Percentiles rank a stretch among this genome's conserved stretches.
Conservation (phyloP, 2,113 vertebrate genomes). For the Semicossyphus pulcher region DNA sequence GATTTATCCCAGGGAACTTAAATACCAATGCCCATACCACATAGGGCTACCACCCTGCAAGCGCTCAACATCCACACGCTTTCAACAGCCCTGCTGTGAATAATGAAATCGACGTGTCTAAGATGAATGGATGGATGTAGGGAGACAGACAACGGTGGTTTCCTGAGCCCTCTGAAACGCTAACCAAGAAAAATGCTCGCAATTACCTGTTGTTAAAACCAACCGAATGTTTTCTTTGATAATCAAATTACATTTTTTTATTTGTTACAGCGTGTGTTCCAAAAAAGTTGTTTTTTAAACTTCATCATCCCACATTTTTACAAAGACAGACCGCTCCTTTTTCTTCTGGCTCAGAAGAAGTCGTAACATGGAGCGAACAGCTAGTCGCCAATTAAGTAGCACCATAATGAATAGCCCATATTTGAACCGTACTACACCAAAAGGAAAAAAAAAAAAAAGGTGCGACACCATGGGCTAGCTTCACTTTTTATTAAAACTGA, state of each 20-base stretch:
- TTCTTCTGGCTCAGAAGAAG: conserved; percentile 7
- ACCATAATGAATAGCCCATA: conserved; percentile 34
- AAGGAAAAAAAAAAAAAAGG: neutral
- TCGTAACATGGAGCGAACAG: conserved; percentile 18
- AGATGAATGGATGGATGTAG: conserved; percentile 48
- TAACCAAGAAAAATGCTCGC: neutral
- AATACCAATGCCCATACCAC: conserved; percentile 69
- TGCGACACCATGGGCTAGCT: conserved; percentile 16
- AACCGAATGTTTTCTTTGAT: neutral
- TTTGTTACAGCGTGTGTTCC: neutral
- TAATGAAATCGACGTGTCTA: conserved; percentile 49
- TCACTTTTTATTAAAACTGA: conserved; percentile 60
- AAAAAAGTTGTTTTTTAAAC: neutral
- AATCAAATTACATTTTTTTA: neutral
- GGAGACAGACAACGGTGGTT: conserved; percentile 15
- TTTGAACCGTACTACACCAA: conserved; percentile 16
- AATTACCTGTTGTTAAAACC: neutral
- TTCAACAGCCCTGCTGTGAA: conserved; percentile 55
- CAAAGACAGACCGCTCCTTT: neutral
- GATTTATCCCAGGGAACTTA: conserved; percentile 86
- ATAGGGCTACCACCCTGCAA: conserved; percentile 45
- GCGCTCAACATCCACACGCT: conserved; percentile 22
- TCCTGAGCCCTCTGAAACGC: conserved; percentile 9
- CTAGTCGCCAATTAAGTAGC: conserved; percentile 14
- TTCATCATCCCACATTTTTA: neutral